These are phyloP conservation scores for Typhlichthys eigenmanni DNA, from an alignment of 2,797 vertebrate genomes.

Conservation along the genomic window DNA sequence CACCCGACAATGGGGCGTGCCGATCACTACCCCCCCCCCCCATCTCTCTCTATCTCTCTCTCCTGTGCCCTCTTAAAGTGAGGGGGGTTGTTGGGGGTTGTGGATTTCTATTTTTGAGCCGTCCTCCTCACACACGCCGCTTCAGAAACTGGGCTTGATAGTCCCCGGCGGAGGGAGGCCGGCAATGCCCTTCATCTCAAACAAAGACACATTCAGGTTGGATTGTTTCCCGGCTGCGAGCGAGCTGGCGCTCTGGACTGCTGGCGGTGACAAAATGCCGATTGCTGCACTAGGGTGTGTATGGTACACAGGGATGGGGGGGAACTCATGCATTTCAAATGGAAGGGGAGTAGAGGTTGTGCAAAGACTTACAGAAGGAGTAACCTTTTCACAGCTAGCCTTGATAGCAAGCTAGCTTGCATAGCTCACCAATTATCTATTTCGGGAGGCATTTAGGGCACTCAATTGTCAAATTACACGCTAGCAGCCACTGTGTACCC, in stretches of 20 bases:
- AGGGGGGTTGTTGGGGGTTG: conserved; percentile 21
- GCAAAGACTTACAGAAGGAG: conserved; percentile 28
- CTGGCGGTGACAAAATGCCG: conserved; percentile 64
- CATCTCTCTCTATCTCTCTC: conserved; percentile 10
- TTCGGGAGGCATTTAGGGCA: conserved; percentile 6
- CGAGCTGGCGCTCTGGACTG: conserved; percentile 33
- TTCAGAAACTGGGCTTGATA: conserved; percentile 84
- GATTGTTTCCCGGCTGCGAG: conserved; percentile 62
- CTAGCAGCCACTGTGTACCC: conserved; percentile 7
- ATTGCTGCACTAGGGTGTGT: conserved; percentile 33
- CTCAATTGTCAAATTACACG: conserved; percentile 17
- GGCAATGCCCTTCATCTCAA: conserved; percentile 79
- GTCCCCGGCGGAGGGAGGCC: conserved; percentile 74
- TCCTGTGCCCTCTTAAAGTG: conserved; percentile 26
- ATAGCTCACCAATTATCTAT: conserved; percentile 8
- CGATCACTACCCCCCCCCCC: conserved; percentile 45
- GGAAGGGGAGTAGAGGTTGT: conserved; percentile 27
- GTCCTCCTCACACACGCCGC: conserved; percentile 70
- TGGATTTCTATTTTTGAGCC: conserved; percentile 74
- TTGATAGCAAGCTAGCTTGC: conserved; percentile 5
- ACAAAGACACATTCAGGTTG: conserved; percentile 84
- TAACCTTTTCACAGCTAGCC: conserved; percentile 1
- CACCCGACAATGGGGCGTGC: conserved; percentile 45
- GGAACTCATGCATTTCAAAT: conserved; percentile 58
- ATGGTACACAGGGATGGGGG: conserved; percentile 1